Evolutionary conservation across 2,888 invertebrate genomes (phyloP), one percentile per base, ranked within the genome.

Genomic region (Incurvaria masculella): DNA sequence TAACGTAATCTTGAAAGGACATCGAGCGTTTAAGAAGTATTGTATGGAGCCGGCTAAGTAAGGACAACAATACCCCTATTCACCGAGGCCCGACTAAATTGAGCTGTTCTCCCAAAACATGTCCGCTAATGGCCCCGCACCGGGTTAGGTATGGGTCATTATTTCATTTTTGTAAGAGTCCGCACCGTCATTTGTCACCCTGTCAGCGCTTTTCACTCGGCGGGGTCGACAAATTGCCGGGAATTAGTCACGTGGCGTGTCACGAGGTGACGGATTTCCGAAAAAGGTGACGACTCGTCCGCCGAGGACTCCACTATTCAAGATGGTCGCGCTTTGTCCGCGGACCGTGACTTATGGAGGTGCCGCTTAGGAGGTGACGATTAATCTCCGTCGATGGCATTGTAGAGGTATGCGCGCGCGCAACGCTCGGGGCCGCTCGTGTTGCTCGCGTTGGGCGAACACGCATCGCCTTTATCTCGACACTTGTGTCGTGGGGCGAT

Each of bases 31-130:
- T 3, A 14, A 33, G 33, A n/a, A 33, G 33, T n/a, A 33, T 33
- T 33, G 33, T 33, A n/a, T n/a, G 8, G 23, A 10, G 23, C 33
- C 33, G 33, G 14, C 33, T 33, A 33, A 33, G 33, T 33, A 33
- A n/a, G 14, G 33, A 14, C 33, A 4, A 33, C 33, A 33, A 33
- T 33, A 11, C 8, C 11, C 33, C 33, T 33, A 33, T 33, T 33
- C 33, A 33, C 23, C 23, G 33, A 4, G 33, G 3, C 11, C 11
- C 70, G 68, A 72, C 69, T 72, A 70, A 74, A 73, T 73, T 67
- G 70, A 73, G 67, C 65, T 68, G 72, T 69, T 76, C 78, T 68
- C 76, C 78, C 78, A 73, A 33, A 74, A 76, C 76, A 73, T 67
- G 74, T 72, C 72, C 68, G 60, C 72, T 75, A 76, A 76, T 76